Percentiles rank a stretch among this genome's conserved stretches.
phyloP scores from a whole-genome alignment of 92 coral and sea anemone genomes.

The Phymanthus crucifer region DNA sequence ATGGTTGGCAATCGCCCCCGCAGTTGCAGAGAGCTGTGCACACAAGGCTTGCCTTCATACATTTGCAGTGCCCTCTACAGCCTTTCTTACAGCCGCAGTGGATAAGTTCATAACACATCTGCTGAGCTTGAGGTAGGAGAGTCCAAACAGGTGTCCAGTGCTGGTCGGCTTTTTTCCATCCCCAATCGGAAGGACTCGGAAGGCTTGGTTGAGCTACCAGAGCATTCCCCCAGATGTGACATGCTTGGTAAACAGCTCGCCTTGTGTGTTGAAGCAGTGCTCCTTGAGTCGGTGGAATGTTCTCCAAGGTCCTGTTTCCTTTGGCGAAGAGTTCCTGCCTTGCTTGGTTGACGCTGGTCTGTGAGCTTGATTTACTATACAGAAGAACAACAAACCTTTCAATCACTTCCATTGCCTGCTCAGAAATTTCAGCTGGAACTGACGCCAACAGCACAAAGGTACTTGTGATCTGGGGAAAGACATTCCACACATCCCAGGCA shows the following conservation, averaged over 20 bases:
- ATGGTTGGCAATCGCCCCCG: background rate
- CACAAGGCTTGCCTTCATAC: constrained; percentile 9
- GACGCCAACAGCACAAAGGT: background rate
- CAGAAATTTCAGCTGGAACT: background rate
- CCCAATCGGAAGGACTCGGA: constrained; percentile 31
- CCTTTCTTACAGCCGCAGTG: constrained; percentile 29
- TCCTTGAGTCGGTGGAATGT: constrained; percentile 53
- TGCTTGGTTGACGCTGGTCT: constrained; percentile 7
- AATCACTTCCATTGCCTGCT: background rate
- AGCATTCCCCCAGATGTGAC: constrained; percentile 29
- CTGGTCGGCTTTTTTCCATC: constrained; percentile 5
- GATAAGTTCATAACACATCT: constrained; percentile 20
- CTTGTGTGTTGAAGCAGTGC: constrained; percentile 42
- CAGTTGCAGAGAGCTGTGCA: constrained; percentile 17
- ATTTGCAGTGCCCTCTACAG: constrained; percentile 37
- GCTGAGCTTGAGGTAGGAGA: constrained; percentile 3
- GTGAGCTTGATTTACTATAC: constrained; percentile 21
- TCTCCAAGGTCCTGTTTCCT: constrained; percentile 9
- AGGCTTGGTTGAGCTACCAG: constrained; percentile 2
- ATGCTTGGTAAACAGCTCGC: constrained; percentile 31
- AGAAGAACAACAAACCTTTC: constrained; percentile 33
- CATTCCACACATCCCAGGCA: constrained; percentile 51
- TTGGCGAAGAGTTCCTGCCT: constrained; percentile 37
- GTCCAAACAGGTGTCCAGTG: constrained; percentile 5
- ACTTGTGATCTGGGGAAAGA: constrained; percentile 25